Evolutionary conservation across 2,888 invertebrate genomes (phyloP).

Genomic region (Erynnis tages): DNA sequence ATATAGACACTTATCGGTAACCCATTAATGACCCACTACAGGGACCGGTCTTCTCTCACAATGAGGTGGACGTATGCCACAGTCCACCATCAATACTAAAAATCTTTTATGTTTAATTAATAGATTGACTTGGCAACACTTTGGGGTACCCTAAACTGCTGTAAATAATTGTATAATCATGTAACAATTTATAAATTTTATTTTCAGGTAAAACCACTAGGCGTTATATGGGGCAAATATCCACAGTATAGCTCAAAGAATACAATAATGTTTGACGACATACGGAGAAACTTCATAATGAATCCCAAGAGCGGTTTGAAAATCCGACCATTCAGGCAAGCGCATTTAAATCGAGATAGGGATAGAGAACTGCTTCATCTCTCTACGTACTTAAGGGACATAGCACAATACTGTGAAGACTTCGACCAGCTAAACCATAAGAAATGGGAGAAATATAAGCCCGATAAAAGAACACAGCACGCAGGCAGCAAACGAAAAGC

Average conservation of each 20-base stretch:
- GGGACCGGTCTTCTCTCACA: too few relatives aligned
- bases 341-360: slow-evolving; percentile 91
- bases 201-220: slow-evolving; percentile 93
- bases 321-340: slow-evolving; percentile 94
- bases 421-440: slow-evolving; percentile 93
- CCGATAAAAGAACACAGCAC: slow-evolving; percentile 59
- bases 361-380: slow-evolving; percentile 92
- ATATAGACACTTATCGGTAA: too few relatives aligned
- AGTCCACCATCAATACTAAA: too few relatives aligned
- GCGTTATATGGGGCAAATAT: slow-evolving; percentile 98
- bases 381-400: slow-evolving; percentile 90
- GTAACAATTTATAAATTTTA: background rate
- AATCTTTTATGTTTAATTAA: too few relatives aligned
- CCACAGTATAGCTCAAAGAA: slow-evolving; percentile 93
- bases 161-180: background rate
- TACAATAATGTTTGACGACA: slow-evolving; percentile 99
- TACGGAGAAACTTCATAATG: slow-evolving; percentile 97
- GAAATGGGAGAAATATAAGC: slow-evolving; percentile 93
- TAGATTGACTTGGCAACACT: too few relatives aligned
- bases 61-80: too few relatives aligned
- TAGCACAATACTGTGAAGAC: slow-evolving; percentile 90
- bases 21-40: too few relatives aligned
- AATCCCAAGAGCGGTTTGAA: slow-evolving; percentile 96
- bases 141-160: too few relatives aligned
- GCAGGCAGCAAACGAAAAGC: slow-evolving; percentile 74